phyloP scores from a whole-genome alignment of 2,888 invertebrate species.

The Mesochorus sp. region DNA sequence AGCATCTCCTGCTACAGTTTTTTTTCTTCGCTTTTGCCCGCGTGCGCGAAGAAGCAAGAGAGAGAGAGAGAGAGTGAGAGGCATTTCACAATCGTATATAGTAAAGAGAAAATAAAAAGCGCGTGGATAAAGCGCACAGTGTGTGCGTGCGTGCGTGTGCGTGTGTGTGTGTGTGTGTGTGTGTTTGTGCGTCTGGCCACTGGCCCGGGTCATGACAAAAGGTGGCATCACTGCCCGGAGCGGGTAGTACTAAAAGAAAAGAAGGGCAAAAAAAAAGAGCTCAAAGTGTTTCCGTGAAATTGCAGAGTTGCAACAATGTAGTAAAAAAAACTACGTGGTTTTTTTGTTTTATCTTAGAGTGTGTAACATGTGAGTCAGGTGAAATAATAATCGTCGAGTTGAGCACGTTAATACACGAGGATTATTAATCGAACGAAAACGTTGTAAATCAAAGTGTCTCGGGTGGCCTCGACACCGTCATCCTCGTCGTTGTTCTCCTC shows the following conservation, averaged over 20 bases:
- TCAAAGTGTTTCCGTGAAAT: conserved; percentile 22
- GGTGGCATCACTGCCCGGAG: conserved; percentile 75
- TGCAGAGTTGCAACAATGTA: conserved; percentile 20
- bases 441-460: not conserved
- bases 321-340: not conserved
- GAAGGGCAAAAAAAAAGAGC: too few relatives aligned
- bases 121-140: not conserved
- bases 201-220: conserved; percentile 73
- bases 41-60: conserved; percentile 12
- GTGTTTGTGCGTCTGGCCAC: conserved; percentile 41
- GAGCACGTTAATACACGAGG: not conserved
- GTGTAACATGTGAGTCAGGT: conserved; percentile 24
- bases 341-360: too few relatives aligned
- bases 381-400: not conserved
- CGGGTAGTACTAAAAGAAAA: not conserved
- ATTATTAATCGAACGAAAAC: not conserved
- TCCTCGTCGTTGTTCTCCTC: conserved; percentile 63
- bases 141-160: not conserved
- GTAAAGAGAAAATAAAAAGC: conserved; percentile 1
- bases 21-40: conserved; percentile 1
- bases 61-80: conserved; percentile 9
- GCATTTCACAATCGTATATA: conserved; percentile 21
- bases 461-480: not conserved
- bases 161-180: conserved; percentile 3
- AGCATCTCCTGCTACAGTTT: not conserved